Base-by-base conservation (phyloP, 1,140 invertebrate genomes). In the Drosophila neocordata region DNA sequence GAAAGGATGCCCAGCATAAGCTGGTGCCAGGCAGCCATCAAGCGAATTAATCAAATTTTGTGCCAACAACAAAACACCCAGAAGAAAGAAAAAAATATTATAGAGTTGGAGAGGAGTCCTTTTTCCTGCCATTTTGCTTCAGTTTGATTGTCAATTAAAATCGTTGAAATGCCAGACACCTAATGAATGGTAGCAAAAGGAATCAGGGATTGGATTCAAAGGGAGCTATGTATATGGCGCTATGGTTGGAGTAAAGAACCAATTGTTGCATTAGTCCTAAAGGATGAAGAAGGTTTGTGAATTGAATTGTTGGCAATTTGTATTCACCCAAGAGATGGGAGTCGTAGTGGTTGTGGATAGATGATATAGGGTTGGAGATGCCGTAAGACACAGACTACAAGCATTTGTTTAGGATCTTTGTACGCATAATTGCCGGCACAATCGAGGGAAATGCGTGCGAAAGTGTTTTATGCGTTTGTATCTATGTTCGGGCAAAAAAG, bases 121-220 rank as follows among this genome's bases (percentile, higher is more conserved):
- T 11, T 48, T 31, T 31, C 3, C 41, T 48, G 20, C 41, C 15
- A 48, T 48, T 48, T 62, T 52, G 34, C 62, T 24, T 38, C 44
- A 61, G 51, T 70, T 75, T 77, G 74, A 77, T 77, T 77, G 74
- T 77, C 74, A 77, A 77, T 77, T 77, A 77, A 77, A 77, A 73
- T 37, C 74, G 65, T 64, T 62, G 66, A 18, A 65, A 65, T 77
- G 48, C 38, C 60, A 69, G 68, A 75, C 62, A 62, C 60, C 59
- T 41, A 56, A 64, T 70, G 70, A 69, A 72, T 59, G 55, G 59
- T 31, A 11, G 24, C 15, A 24, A 20, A 34, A 55, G 20, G 62
- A 48, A 18, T 64, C 27, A 48, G 8, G 24, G 41, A 31, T 62
- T 62, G 60, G 20, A 35, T 41, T 22, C 15, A 15, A 48, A 38